These are phyloP conservation scores for Megalops atlanticus DNA, from an alignment of 2,113 vertebrate genomes.

Conservation along the genomic window DNA sequence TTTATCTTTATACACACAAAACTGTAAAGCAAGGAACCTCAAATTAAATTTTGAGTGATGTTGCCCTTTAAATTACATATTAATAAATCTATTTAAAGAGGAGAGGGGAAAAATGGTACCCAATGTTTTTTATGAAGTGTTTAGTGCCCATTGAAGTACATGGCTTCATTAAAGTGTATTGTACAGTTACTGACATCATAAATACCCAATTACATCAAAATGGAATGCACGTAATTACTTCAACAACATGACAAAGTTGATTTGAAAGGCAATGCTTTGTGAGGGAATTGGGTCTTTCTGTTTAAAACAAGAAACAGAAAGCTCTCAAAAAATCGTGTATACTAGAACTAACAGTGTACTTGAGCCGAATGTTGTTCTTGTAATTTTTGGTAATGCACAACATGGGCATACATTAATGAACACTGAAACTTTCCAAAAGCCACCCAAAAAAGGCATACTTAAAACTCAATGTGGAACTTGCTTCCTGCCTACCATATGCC, in stretches of 20 bases:
- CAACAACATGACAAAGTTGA: not conserved
- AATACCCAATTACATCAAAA: not conserved
- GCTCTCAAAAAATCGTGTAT: not conserved
- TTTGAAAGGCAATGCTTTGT: not conserved
- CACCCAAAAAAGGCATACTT: not conserved
- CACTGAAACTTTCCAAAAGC: not conserved
- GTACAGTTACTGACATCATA: not conserved
- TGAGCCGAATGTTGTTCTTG: not conserved
- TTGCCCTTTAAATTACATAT: not conserved
- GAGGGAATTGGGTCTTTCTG: not conserved
- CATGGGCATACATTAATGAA: not conserved
- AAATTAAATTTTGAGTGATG: no score
- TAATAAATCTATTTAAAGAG: not conserved
- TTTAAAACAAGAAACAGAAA: not conserved
- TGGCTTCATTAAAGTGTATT: not conserved
- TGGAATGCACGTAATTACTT: not conserved
- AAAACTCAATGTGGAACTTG: not conserved
- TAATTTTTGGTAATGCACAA: not conserved
- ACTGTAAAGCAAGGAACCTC: not conserved
- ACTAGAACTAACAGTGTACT: not conserved
- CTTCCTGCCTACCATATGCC: not conserved
- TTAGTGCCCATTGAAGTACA: not conserved
- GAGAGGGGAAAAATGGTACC: not conserved
- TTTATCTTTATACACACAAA: not conserved
- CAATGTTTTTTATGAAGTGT: not conserved